Base-by-base conservation (phyloP, 2,113 vertebrate species). In the Odocoileus virginianus region DNA sequence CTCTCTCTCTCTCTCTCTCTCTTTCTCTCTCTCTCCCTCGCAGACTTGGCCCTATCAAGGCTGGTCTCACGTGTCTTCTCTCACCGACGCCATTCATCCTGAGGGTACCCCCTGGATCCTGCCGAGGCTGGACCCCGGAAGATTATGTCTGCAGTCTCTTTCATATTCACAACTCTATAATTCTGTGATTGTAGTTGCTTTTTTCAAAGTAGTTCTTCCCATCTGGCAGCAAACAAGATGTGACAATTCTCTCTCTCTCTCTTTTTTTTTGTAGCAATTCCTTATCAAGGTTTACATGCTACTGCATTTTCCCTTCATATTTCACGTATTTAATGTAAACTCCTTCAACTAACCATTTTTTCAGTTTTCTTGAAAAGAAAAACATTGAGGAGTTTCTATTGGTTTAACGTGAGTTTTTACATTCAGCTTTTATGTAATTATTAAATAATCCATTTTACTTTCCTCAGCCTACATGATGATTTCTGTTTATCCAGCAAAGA, bases 401-500 rank as follows among this genome's bases (percentile, higher is more conserved):
- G 87, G 17, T 50, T 97, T 71, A 78, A 67, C 82, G 64, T 86
- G 50, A 55, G 40, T 54, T 87, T 97, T 96, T 78, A 79, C 60
- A 81, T 89, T 87, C 30, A 43, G 40, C 17, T 78, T 28, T 88
- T 87, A 79, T 67, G 15, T 93, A 79, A 96, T 95, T 91, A 82
- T 40, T 86, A 78, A 71, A 67, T 85, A 76, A 97, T 91, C 28
- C 12, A 64, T 84, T 60, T 87, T 74, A 52, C 54, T 58, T 96
- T n/a, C 43, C 40, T 83, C 33, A 87, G 47, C 25, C 36, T 47
- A 76, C 2, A 30, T 14, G 50, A 64, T 91, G 60, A 94, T 97
- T 89, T 95, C 88, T 85, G 78, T 54, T 83, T 85, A 82, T 74
- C 55, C 57, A 28, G 57, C 36, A 91, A 88, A 96, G 88, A 93